Percentiles rank a stretch among this genome's conserved stretches.
Evolutionary conservation across 2,113 vertebrate genomes (phyloP).

Genomic region (Micronisus gabar): DNA sequence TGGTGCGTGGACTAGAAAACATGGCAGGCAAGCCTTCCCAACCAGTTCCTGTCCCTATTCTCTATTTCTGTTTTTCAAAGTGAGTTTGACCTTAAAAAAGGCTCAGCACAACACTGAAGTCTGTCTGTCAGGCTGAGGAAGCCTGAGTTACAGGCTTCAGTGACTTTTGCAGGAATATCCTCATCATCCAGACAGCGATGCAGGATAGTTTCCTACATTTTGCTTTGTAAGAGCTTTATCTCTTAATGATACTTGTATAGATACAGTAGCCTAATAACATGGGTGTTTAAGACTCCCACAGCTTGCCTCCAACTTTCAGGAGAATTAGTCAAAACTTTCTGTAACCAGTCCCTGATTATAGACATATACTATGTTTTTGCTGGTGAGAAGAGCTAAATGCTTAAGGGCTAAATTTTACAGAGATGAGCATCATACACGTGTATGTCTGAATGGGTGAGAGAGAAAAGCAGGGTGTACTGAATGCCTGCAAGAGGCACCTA

Average conservation of each 20-base stretch:
- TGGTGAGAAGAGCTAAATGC: not conserved
- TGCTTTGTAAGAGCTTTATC: not conserved
- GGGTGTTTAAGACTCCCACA: not conserved
- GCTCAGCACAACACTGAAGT: not conserved
- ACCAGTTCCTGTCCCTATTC: not conserved
- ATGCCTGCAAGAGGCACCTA: not conserved
- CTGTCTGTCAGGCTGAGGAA: not conserved
- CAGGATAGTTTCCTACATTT: not conserved
- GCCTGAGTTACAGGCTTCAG: not conserved
- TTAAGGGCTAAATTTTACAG: not conserved
- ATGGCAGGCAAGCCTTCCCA: not conserved
- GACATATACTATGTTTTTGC: not conserved
- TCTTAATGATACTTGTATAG: not conserved
- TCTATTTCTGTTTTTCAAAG: not conserved
- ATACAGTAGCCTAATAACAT: not conserved
- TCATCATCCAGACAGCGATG: not conserved
- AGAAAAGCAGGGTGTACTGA: not conserved
- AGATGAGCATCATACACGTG: not conserved
- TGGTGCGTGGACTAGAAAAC: rapidly evolving
- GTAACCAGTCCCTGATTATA: not conserved
- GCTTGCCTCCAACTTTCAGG: not conserved
- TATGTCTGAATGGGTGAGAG: not conserved
- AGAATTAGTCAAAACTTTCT: not conserved
- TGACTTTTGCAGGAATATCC: not conserved
- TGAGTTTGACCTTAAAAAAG: not conserved